A percentile compares a stretch with the other conserved stretches of the same genome.
Evolutionary conservation across 1,140 invertebrate species (phyloP).

Genomic region (Oryctes rhinoceros): DNA sequence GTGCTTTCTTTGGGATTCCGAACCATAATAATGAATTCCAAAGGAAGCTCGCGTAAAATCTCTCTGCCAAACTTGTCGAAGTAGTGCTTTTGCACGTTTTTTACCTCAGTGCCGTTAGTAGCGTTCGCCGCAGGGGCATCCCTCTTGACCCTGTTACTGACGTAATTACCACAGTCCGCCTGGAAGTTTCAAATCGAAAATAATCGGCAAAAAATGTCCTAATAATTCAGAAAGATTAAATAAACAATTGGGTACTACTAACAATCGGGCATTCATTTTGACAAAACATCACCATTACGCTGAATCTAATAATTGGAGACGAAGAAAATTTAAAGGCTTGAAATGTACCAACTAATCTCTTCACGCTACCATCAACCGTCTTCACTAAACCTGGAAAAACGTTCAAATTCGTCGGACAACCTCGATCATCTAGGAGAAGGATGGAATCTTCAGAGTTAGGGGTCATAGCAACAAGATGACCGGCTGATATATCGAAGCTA

Average conservation of each 20-base stretch:
- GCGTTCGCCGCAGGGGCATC: background rate
- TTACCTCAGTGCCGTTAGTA: constrained; percentile 50
- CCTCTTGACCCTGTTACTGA: constrained; percentile 19
- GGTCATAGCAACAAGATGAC: constrained; percentile 66
- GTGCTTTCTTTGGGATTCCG: constrained; percentile 57
- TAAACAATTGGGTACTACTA: constrained; percentile 30
- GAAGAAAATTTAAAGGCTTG: constrained; percentile 65
- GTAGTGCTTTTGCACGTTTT: constrained; percentile 48
- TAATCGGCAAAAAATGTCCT: constrained; percentile 17
- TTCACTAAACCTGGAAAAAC: constrained; percentile 62
- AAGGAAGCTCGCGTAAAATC: constrained; percentile 57
- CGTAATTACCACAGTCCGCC: constrained; percentile 30
- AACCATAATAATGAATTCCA: constrained; percentile 63
- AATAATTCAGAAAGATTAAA: background rate
- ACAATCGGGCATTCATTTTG: constrained; percentile 57
- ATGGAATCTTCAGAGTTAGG: constrained; percentile 62
- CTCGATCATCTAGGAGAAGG: constrained; percentile 67
- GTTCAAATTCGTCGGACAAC: constrained; percentile 68
- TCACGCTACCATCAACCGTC: constrained; percentile 54
- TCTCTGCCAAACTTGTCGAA: constrained; percentile 48
- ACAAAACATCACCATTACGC: constrained; percentile 64
- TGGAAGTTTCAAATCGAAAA: background rate
- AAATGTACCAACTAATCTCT: constrained; percentile 59
- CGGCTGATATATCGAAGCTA: constrained; percentile 63
- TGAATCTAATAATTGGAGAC: constrained; percentile 62